Evolutionary conservation across 2,888 invertebrate species (phyloP), one percentile per base, ranked within the genome.

Genomic region (Actias luna): DNA sequence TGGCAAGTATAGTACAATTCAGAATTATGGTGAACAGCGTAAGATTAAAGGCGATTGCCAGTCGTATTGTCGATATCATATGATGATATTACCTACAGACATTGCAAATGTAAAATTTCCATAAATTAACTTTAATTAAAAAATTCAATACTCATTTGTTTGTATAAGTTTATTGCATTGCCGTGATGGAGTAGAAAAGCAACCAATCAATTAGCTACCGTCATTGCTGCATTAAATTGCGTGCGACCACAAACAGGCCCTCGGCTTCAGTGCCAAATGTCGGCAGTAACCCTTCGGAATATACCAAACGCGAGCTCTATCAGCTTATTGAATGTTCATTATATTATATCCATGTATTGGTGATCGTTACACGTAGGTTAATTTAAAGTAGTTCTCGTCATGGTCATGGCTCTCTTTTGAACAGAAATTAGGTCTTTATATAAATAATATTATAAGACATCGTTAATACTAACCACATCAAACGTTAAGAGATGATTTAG

Each of bases 171-270:
- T n/a, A 55, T 27, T 29, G 29, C 29, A 55, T 16, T 16, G 14
- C 16, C 14, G n/a, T 29, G 29, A n/a, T 16, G 27, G 14, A 55
- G 29, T 55, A 59, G 59, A 52, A 52, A 55, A 55, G 59, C 63
- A 36, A 63, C 59, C 63, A 63, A 59, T 63, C 59, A 63, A 59
- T 63, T 59, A 63, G 29, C 36, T 39, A 29, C n/a, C 59, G 63
- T 59, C 59, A 57, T 64, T 67, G 65, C 65, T 64, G 60, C 50
- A 58, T 61, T 65, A 66, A 67, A 68, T 65, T 63, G 65, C 67
- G 65, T 69, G 69, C 65, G 69, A 69, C 67, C 67, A 64, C 66
- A 64, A 36, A 33, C 66, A 63, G 63, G 62, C 65, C 39, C 22
- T 22, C 50, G 35, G 35, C 55, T 36, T 57, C 59, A 35, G 25